Evolutionary conservation across 1,140 invertebrate genomes (phyloP), one percentile per base, ranked within the genome.

Genomic region (Aphaenogaster floridana): DNA sequence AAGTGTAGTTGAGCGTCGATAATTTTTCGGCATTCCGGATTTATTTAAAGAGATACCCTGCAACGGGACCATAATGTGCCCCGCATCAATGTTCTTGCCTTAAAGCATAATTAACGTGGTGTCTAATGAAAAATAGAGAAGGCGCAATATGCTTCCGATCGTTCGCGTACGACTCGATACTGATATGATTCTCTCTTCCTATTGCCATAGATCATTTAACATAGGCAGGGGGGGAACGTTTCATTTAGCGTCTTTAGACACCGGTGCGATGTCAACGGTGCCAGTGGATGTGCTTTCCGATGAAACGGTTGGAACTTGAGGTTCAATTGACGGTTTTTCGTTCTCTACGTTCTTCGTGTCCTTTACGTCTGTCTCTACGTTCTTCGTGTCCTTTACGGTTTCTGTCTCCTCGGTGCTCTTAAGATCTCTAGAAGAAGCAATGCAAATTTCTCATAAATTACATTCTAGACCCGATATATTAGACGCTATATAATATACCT

Each of bases 131-230:
- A 81, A 92, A 91, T 92, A 92, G 71, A 93, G 89, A 91, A 79
- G 85, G 88, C 89, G 77, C 87, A 91, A 90, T 87, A 72, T 93
- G 78, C 81, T 93, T 69, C 86, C 90, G 85, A 91, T 92, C 93
- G 89, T 79, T 76, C 86, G 28, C 34, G 84, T 91, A 93, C 92
- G 93, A 94, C 91, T 91, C 93, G 89, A 88, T 94, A 94, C 89
- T 94, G 93, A 95, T 94, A 94, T 94, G 94, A 74, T 92, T 93
- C 87, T 91, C 86, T 89, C 80, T 88, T 86, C 87, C 90, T 91
- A 92, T 93, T 93, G 88, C 87, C 88, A 87, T 88, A 64, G 66
- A 76, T 84, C 28, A 57, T 84, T 71, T 76, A 84, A 84, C 80
- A n/a, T 84, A 84, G 69, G 42, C 42, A 83, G 13, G 42, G 61